phyloP scores from a whole-genome alignment of 1,140 invertebrate genomes.

The Diploscapter pachys region DNA sequence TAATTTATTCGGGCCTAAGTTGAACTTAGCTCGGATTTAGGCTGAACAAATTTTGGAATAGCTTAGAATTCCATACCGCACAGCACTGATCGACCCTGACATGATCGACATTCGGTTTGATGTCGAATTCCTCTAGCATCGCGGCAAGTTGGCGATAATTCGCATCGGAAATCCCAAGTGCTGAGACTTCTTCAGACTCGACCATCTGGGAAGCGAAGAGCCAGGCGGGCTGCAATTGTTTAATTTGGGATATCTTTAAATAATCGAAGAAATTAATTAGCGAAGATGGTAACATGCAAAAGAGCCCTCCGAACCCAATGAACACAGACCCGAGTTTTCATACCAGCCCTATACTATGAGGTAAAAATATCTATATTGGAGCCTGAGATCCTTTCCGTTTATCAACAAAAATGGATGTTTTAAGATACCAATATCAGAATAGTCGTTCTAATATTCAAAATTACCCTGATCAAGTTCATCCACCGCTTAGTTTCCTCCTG shows the following conservation, averaged over 20 bases:
- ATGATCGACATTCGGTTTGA: conserved; percentile 86
- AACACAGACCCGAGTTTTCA: too few relatives aligned
- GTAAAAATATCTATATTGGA: neutral
- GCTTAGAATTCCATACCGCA: conserved; percentile 63
- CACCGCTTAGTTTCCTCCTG: conserved; percentile 19
- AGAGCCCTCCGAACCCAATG: too few relatives aligned
- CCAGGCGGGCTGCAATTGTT: conserved; percentile 66
- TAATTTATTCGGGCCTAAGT: too few relatives aligned
- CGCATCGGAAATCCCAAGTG: conserved; percentile 83
- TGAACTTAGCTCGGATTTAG: too few relatives aligned
- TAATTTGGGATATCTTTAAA: too few relatives aligned
- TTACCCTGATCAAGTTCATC: conserved; percentile 28
- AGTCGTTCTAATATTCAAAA: conserved; percentile 19
- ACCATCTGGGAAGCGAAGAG: conserved; percentile 71
- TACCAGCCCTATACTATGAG: too few relatives aligned
- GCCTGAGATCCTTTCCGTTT: conserved; percentile 21
- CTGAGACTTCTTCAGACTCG: conserved; percentile 68
- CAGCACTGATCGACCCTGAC: conserved; percentile 92
- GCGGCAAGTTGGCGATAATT: conserved; percentile 74
- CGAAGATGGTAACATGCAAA: too few relatives aligned
- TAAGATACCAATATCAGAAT: too few relatives aligned
- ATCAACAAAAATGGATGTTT: neutral
- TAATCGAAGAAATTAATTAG: too few relatives aligned
- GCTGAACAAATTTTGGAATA: neutral
- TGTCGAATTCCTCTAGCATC: conserved; percentile 75